Base-by-base conservation (phyloP, 2,113 vertebrate genomes). In the Archilochus colubris region DNA sequence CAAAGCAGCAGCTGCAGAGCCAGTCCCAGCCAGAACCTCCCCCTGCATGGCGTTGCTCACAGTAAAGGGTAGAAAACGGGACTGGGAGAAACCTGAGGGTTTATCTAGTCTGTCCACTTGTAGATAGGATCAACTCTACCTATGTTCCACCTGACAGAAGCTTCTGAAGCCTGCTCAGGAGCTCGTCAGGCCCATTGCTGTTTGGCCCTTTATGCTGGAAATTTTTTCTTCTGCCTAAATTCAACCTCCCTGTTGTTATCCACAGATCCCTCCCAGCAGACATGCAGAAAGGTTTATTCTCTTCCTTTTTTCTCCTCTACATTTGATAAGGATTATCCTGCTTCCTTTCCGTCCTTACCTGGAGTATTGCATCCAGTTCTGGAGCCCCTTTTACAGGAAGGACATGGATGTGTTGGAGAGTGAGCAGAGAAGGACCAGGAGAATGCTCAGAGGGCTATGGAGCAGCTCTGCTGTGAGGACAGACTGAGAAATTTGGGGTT, bases 1-100 rank as follows among this genome's bases (percentile, higher is more conserved):
- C 78, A 86, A 61, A 82, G 74, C 12, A 10, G 84, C 93, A 96
- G 95, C 94, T 94, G 93, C 83, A 66, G 89, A 87, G 46, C 14
- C 50, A 72, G 54, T 30, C 74, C 68, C 48, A 81, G 86, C 80
- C 86, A 96, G 73, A 81, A 70, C 25, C 54, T 93, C 58, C 66
- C 62, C 58, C 22, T 58, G 69, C 62, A 5, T 4, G 40, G 58
- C 31, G 40, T 8, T 58, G 15, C 44, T 88, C 54, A 14, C 57
- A 76, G 40, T 17, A n/a, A 87, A 11, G 6, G 1, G 9, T 16
- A 46, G 33, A 43, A 82, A 82, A 96, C 12, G 46, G 25, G 19
- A 12, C 3, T 76, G 70, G 67, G 78, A 94, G 54, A 72, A 74
- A 40, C 30, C 54, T 88, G 40, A 72, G 75, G 76, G 50, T 27